phyloP scores from a whole-genome alignment of 2,113 vertebrate species.

The Cavia aperea region DNA sequence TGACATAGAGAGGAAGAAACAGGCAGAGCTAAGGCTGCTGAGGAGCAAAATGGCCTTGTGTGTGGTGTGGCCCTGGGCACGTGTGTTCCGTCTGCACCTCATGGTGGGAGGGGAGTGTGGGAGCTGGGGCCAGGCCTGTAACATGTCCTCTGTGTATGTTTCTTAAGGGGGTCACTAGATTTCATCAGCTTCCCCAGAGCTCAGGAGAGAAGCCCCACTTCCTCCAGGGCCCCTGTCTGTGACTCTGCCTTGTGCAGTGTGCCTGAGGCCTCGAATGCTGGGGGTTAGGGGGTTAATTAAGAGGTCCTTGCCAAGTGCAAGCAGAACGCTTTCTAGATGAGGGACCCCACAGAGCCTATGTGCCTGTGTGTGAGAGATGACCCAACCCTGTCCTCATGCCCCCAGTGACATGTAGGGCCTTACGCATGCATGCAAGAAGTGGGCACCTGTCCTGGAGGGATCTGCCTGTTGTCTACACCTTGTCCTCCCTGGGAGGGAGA shows the following conservation, averaged over 20 bases:
- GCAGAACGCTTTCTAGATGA: background rate
- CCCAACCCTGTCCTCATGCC: background rate
- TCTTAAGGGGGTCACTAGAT: background rate
- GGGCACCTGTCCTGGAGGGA: background rate
- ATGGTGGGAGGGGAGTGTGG: background rate
- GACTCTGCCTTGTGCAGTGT: background rate
- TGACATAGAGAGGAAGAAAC: background rate
- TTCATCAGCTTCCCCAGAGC: background rate
- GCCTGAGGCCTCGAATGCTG: background rate
- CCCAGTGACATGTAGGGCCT: background rate
- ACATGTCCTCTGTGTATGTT: accelerated
- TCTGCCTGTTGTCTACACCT: background rate
- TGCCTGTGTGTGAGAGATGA: background rate
- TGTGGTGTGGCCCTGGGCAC: background rate
- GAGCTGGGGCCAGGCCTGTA: accelerated
- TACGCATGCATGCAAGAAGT: background rate
- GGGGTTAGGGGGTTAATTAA: background rate
- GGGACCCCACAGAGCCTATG: background rate
- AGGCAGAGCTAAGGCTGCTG: accelerated
- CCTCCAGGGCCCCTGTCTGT: accelerated
- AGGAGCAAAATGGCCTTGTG: background rate
- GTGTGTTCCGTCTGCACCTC: background rate
- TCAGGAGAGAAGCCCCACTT: background rate
- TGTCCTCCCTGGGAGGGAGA: background rate
- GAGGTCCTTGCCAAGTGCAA: background rate